Base-by-base conservation (phyloP, 2,888 invertebrate species). In the Drosophila monieri region DNA sequence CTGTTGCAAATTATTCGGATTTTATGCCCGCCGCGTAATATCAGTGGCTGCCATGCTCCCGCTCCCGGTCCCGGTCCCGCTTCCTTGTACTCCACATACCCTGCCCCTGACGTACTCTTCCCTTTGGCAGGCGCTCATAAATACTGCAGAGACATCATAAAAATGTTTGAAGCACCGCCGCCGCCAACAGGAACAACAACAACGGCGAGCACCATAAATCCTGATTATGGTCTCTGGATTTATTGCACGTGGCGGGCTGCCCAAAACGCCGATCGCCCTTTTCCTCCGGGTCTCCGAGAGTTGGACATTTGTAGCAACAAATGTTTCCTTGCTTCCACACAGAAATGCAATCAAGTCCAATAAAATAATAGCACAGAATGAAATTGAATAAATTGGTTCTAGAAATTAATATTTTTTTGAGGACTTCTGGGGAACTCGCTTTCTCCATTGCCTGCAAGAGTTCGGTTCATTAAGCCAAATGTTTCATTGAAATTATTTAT, bases 141-240 rank as follows among this genome's bases (percentile, higher is more conserved):
- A 85, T 84, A 77, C 76, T 80, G 80, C 80, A 85, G 84, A 85
- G 83, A 87, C 88, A 85, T 85, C 85, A 85, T 87, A 85, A 85
- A 85, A 85, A 83, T 85, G 87, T 85, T 87, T 85, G 80, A 81
- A 80, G 77, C 80, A 81, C 77, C 81, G 73, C 76, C 80, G 67
- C 53, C 78, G 70, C 55, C 62, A 77, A 49, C 84, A 78, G 48
- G 68, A 59, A 32, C 59, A 67, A 60, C 67, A 79, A 76, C 59
- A 76, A 70, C 67, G 80, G 69, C 83, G 83, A 73, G 60, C 58
- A 47, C 79, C 88, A 85, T 85, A 85, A 85, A 85, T 85, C 79
- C 85, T 80, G 85, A 85, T 85, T 87, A 87, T 85, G 85, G 83
- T 87, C 83, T 85, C 80, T 71, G 83, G 83, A 85, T 85, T 87